A percentile compares a stretch with the other conserved stretches of the same genome.
phyloP scores from a whole-genome alignment of 2,797 vertebrate genomes.

The Spea hammondii region DNA sequence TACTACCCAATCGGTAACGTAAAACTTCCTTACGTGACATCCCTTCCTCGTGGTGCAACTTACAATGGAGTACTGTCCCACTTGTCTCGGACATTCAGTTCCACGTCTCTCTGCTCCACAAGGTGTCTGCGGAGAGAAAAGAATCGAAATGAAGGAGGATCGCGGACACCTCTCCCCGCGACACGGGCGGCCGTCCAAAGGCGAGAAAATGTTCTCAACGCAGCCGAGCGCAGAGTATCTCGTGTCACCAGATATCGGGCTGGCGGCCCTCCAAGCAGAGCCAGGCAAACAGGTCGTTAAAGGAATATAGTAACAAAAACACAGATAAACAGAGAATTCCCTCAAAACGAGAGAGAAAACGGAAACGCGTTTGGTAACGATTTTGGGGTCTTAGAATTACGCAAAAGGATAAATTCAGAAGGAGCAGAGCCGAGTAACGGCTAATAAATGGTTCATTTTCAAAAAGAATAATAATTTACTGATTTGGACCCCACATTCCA shows the following conservation, averaged over 20 bases:
- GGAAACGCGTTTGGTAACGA: too few relatives aligned
- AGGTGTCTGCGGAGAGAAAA: slow-evolving; percentile 75
- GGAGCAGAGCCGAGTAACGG: too few relatives aligned
- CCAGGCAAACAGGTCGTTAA: too few relatives aligned
- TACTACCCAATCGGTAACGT: neutral
- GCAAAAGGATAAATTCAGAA: too few relatives aligned
- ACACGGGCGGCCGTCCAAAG: neutral
- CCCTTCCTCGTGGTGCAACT: slow-evolving; percentile 60
- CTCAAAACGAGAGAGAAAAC: too few relatives aligned
- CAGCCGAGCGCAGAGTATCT: neutral
- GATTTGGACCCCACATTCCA: too few relatives aligned
- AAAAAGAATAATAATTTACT: too few relatives aligned
- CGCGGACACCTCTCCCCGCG: neutral
- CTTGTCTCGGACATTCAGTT: slow-evolving; percentile 92
- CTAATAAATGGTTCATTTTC: too few relatives aligned
- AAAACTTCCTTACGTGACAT: too few relatives aligned
- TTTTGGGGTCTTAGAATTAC: too few relatives aligned
- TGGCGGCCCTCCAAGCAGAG: neutral
- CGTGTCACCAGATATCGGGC: neutral
- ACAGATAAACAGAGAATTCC: too few relatives aligned
- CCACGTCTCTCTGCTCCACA: slow-evolving; percentile 93
- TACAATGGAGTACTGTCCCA: slow-evolving; percentile 97
- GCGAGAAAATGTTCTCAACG: neutral
- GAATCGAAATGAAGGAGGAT: neutral
- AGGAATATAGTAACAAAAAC: too few relatives aligned